These are phyloP conservation scores for Byasa hedistus DNA, from an alignment of 2,888 invertebrate genomes.

Conservation along the genomic window DNA sequence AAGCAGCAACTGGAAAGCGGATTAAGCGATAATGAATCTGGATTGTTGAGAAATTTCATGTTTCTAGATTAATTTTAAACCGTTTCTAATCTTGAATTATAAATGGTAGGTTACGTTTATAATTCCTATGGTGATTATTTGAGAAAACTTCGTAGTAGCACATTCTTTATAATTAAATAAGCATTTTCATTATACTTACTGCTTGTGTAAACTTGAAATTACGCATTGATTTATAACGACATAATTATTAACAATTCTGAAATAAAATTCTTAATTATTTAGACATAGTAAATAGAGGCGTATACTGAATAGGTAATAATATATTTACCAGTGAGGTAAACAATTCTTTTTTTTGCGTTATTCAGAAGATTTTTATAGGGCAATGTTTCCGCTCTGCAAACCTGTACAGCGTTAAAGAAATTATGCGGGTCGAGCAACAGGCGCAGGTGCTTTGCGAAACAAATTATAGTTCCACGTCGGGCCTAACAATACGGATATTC, in stretches of 20 bases:
- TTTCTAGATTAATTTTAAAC: constrained; percentile 28
- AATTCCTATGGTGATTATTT: background rate
- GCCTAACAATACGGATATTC: constrained; percentile 23
- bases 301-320: background rate
- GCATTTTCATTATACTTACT: no score
- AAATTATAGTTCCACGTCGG: constrained; percentile 25
- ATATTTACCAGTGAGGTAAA: constrained; percentile 10
- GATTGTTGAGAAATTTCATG: constrained; percentile 35
- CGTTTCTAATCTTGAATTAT: constrained; percentile 25
- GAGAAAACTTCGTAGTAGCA: background rate
- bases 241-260: no score
- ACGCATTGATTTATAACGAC: no score
- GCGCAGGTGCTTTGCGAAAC: constrained; percentile 26
- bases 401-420: constrained; percentile 38
- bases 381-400: constrained; percentile 38
- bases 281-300: no score
- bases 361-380: constrained; percentile 36
- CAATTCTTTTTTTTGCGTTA: constrained; percentile 14
- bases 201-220: no score
- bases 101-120: background rate
- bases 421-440: constrained; percentile 33
- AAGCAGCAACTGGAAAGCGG: constrained; percentile 34
- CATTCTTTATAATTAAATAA: background rate
- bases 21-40: constrained; percentile 42
- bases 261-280: no score